Percentiles rank a stretch among this genome's conserved stretches.
These are phyloP conservation scores for Epistrophe grossulariae DNA, from an alignment of 2,888 invertebrate genomes.

Conservation along the genomic window DNA sequence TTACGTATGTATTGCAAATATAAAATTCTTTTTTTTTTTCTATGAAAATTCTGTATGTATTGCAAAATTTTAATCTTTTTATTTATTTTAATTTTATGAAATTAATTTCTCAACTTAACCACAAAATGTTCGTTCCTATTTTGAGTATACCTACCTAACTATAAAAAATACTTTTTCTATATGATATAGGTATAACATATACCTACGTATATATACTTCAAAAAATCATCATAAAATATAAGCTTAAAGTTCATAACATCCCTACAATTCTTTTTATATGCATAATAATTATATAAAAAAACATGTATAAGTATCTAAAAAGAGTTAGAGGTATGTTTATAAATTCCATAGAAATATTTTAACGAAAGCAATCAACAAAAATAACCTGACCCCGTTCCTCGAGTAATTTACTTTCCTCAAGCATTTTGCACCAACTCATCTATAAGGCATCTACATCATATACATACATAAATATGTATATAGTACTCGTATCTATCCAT, in stretches of 20 bases:
- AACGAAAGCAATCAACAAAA: constrained; percentile 47
- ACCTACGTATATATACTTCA: neutral
- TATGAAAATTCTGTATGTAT: neutral
- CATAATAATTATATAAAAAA: constrained; percentile 7
- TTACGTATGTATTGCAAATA: too few species aligned
- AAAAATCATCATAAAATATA: constrained; percentile 7
- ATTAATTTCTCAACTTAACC: neutral
- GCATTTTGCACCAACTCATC: constrained; percentile 42
- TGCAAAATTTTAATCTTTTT: neutral
- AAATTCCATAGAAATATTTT: constrained; percentile 23
- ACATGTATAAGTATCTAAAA: neutral
- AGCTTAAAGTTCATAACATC: neutral
- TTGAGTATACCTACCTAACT: too few species aligned
- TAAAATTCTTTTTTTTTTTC: neutral
- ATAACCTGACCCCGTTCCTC: constrained; percentile 40
- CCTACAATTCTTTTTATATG: constrained; percentile 3
- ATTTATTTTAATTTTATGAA: neutral
- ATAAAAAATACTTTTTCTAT: too few species aligned
- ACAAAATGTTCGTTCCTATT: neutral
- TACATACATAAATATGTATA: neutral
- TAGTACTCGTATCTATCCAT: neutral
- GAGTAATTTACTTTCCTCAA: constrained; percentile 56
- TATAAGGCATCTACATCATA: too few species aligned
- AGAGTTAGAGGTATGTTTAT: neutral
- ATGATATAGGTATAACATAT: too few species aligned